Evolutionary conservation across 2,797 vertebrate species (phyloP), one percentile per base, ranked within the genome.

Genomic region (Gallirallus australis): DNA sequence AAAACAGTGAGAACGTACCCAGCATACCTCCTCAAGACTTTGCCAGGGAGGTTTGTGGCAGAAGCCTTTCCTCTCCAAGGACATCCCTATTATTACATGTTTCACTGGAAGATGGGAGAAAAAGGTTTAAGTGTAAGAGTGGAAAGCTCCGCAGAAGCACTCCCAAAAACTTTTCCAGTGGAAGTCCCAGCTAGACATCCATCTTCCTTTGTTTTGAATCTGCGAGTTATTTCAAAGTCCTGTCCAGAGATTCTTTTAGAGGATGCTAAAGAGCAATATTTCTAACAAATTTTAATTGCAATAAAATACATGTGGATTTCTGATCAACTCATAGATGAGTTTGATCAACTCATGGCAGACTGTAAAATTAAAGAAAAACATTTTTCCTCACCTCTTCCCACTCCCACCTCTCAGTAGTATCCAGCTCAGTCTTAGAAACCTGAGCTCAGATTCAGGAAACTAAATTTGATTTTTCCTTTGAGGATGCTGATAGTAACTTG

Each of bases 51-150:
- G 3, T 37, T 53, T 69, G 64, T 24, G 42, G 30, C 47, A 91
- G 40, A 75, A 65, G 27, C 69, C 25, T 56, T 31, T 73, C 50
- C 7, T 57, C 61, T 40, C 53, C 57, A 57, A 73, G 28, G 57
- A 53, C 50, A 72, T 40, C 37, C 23, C 35, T 54, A 20, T 11
- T 42, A 25, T 63, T 21, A 45, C 15, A 30, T 0, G 0, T 88
- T 76, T 25, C 33, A 31, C 27, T 23, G 35, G 8, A 76, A 54
- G 1, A 0, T 63, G 16, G 21, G 39, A 90, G 39, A 28, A 14
- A 52, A 63, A 82, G 5, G 11, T 17, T 66, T 54, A 27, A 42
- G n/a, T 3, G 6, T 5, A 57, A 31, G 19, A 65, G 33, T 31
- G 20, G 47, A 72, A 78, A 61, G 21, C 40, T 87, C 60, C 53